phyloP scores from a whole-genome alignment of 37 sponge, comb jelly and placozoan species.

The Ianthella basta region DNA sequence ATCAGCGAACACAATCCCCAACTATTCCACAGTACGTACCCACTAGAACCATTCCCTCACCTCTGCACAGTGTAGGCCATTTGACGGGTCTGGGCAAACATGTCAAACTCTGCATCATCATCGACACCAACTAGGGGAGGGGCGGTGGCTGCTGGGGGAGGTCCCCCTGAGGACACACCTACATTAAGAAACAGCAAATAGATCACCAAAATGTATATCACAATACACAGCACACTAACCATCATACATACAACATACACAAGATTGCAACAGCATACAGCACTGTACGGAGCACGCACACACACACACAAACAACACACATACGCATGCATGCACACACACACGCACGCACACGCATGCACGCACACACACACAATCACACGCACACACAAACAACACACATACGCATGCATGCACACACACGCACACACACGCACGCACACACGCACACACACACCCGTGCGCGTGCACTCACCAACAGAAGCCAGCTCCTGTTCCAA shows the following conservation, averaged over 20 bases:
- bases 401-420: slow-evolving; percentile 26
- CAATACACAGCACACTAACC: not conserved
- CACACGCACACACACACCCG: not conserved
- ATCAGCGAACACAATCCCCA: not conserved
- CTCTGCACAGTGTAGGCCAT: not conserved
- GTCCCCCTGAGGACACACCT: not conserved
- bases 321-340: not conserved
- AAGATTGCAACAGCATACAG: not conserved
- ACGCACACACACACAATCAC: not conserved
- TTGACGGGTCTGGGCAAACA: slow-evolving; percentile 90
- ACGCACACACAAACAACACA: slow-evolving; percentile 25
- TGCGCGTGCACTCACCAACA: not conserved
- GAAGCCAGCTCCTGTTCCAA: slow-evolving; percentile 8
- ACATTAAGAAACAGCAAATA: too few species aligned
- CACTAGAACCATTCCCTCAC: not conserved
- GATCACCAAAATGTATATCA: too few species aligned
- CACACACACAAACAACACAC: not conserved
- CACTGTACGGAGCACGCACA: too few species aligned
- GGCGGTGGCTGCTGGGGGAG: not conserved
- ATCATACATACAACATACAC: not conserved
- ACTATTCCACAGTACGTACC: not conserved
- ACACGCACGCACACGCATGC: slow-evolving; percentile 22
- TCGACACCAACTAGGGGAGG: not conserved
- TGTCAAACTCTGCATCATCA: slow-evolving; percentile 92
- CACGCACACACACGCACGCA: slow-evolving; percentile 13